Conservation (phyloP, 37 sponge, comb jelly and placozoan genomes). For the Amphimedon queenslandica region DNA sequence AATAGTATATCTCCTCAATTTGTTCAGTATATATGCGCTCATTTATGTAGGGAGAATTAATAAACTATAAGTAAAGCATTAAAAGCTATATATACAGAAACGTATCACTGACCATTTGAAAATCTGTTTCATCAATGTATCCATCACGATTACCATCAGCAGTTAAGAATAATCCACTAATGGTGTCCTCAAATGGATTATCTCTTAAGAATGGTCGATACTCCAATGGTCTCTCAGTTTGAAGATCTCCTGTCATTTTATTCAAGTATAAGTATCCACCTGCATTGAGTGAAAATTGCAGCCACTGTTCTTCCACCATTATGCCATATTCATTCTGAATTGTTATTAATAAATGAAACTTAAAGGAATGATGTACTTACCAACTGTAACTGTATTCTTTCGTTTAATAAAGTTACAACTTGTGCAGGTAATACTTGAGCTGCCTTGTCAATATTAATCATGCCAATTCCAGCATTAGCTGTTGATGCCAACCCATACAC, state of each 20-base stretch:
- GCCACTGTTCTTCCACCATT: constrained; percentile 64
- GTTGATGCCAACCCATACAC: too few species aligned
- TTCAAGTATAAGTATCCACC: constrained; percentile 59
- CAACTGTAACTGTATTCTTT: constrained; percentile 31
- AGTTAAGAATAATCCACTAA: constrained; percentile 64
- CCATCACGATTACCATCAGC: neutral
- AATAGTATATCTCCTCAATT: constrained; percentile 37
- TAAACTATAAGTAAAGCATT: constrained; percentile 32
- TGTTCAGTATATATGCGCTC: constrained; percentile 55
- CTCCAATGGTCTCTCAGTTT: constrained; percentile 52
- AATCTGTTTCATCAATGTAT: neutral
- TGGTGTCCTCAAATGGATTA: constrained; percentile 76
- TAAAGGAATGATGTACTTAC: constrained; percentile 6
- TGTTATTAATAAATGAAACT: neutral
- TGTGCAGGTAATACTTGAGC: constrained; percentile 25
- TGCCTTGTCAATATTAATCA: constrained; percentile 20
- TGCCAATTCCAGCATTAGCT: constrained; percentile 18
- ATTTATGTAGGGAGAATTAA: constrained; percentile 52
- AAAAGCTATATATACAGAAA: neutral
- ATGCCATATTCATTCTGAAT: constrained; percentile 45
- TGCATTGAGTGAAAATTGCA: constrained; percentile 25
- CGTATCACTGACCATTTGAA: neutral
- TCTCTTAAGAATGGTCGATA: constrained; percentile 73
- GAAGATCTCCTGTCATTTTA: constrained; percentile 44
- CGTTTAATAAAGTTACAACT: constrained; percentile 22